Percentiles rank a stretch among this genome's conserved stretches.
phyloP scores from a whole-genome alignment of 2,888 invertebrate genomes.

The Electrophaes corylata region DNA sequence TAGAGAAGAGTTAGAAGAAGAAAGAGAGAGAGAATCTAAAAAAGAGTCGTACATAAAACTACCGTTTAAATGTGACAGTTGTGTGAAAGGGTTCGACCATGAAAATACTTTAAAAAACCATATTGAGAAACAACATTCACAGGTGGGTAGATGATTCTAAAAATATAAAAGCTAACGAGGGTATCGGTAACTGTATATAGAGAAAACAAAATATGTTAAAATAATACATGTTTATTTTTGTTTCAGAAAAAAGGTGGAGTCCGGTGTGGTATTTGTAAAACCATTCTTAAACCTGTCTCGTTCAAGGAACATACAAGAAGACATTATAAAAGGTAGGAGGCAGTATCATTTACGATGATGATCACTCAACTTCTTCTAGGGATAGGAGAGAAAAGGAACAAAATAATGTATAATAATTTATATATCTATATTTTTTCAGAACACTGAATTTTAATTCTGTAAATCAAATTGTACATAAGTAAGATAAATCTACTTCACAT shows the following conservation, averaged over 20 bases:
- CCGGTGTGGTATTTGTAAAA: constrained; percentile 62
- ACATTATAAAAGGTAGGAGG: constrained; percentile 62
- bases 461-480: too few species aligned
- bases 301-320: constrained; percentile 61
- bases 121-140: constrained; percentile 57
- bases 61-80: constrained; percentile 64
- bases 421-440: too few species aligned
- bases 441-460: too few species aligned
- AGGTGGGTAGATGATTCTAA: constrained; percentile 45
- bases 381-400: too few species aligned
- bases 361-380: too few species aligned
- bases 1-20: constrained; percentile 53
- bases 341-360: too few species aligned
- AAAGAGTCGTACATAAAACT: constrained; percentile 59
- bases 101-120: constrained; percentile 61
- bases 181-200: too few species aligned
- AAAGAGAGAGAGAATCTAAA: constrained; percentile 51
- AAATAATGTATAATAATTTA: too few species aligned
- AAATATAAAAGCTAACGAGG: too few species aligned
- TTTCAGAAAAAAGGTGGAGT: constrained; percentile 51
- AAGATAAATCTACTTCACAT: too few species aligned
- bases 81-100: constrained; percentile 67
- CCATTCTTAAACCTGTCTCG: constrained; percentile 57
- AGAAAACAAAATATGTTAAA: too few species aligned
- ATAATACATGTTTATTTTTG: not conserved